Evolutionary conservation across 2,113 vertebrate genomes (phyloP).

Genomic region (Mellivora capensis): DNA sequence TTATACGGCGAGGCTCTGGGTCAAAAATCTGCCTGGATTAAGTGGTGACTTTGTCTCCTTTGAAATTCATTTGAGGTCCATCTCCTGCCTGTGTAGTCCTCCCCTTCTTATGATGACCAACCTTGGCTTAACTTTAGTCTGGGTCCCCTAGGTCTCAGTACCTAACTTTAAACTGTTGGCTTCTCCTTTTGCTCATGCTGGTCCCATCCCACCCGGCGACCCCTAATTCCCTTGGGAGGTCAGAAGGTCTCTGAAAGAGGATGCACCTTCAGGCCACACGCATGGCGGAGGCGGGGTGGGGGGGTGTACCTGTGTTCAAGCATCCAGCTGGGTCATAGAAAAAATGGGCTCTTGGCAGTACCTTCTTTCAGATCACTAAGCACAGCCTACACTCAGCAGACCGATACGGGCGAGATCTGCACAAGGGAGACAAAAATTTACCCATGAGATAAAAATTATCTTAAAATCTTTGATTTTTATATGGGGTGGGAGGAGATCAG

Average conservation of each 20-base stretch:
- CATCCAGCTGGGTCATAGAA: background rate
- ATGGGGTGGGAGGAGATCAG: background rate
- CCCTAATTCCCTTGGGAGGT: background rate
- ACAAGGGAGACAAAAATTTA: background rate
- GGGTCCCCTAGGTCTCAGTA: background rate
- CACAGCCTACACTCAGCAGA: background rate
- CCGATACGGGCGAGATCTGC: fast-evolving
- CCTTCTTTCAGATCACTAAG: background rate
- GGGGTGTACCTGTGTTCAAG: too few relatives aligned
- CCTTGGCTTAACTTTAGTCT: background rate
- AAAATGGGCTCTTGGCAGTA: background rate
- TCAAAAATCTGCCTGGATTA: background rate
- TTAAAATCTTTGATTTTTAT: background rate
- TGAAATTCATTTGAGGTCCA: background rate
- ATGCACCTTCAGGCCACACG: background rate
- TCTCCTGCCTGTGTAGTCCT: background rate
- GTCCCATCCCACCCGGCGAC: background rate
- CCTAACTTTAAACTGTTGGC: background rate
- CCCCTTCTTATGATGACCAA: background rate
- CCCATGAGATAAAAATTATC: background rate
- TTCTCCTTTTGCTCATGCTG: background rate
- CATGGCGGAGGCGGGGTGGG: too few relatives aligned
- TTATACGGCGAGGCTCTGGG: background rate
- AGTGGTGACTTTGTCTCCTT: background rate
- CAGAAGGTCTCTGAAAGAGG: background rate